Base-by-base conservation (phyloP, 1,140 invertebrate genomes). In the Apis laboriosa region DNA sequence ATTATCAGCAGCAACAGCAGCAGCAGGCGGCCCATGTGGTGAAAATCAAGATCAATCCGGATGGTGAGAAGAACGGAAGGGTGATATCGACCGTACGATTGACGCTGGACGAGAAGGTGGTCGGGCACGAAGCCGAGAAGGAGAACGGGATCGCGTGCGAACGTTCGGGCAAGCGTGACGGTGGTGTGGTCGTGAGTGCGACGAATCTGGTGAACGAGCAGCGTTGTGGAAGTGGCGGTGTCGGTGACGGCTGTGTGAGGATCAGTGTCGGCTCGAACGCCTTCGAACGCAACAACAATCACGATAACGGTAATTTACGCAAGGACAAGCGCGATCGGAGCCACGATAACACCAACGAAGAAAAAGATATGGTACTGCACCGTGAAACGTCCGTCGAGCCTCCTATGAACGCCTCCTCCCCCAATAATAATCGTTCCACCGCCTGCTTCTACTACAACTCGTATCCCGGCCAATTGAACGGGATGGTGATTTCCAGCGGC, bases 41-140 rank as follows among this genome's bases (percentile, higher is more conserved):
- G 63, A 96, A 96, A 82, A 96, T 96, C 90, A 95, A 94, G 90
- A 96, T 96, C 89, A 96, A 96, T 90, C 95, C 96, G 13, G 94
- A 95, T 81, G 91, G 93, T 24, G 94, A 95, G 90, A 91, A 91
- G 92, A 74, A 93, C 84, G 84, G 93, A 13, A 85, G 85, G 53
- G 90, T 93, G 13, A 91, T 93, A 83, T 94, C 93, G n/a, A 91
- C 89, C 13, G 92, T 93, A 24, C 88, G 89, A 13, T 77, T 94
- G 43, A 92, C 92, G 15, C 83, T 92, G 43, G 90, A 92, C 66
- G 84, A 92, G 60, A 90, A 93, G 84, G 13, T 67, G 84, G 13
- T 58, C 55, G 91, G 93, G 43, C 90, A 92, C 84, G 90, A 93
- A 68, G 93, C 92, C 85, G 92, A 94, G 78, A 66, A 92, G 84